Evolutionary conservation across 2,888 invertebrate species (phyloP).

Genomic region (Sabatieria punctata): DNA sequence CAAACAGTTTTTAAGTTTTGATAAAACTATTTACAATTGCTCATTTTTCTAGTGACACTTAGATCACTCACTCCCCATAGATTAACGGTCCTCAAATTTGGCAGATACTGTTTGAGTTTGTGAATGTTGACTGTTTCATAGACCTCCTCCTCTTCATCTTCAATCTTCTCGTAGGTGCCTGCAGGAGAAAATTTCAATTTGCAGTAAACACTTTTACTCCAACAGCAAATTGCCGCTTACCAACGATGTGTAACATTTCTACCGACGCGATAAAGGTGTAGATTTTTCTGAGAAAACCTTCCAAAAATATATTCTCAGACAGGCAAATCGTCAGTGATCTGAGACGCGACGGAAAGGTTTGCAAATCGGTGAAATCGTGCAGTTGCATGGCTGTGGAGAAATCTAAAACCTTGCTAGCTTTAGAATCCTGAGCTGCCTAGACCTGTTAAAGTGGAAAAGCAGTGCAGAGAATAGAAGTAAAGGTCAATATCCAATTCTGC

Average conservation of each 20-base stretch:
- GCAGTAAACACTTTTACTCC: too few relatives aligned
- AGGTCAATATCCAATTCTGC: too few relatives aligned
- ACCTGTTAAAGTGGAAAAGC: too few relatives aligned
- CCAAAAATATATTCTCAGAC: too few relatives aligned
- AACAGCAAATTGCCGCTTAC: slow-evolving; percentile 39
- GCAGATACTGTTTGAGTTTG: slow-evolving; percentile 90
- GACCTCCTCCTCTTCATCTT: slow-evolving; percentile 97
- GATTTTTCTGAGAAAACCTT: slow-evolving; percentile 99
- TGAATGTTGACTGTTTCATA: slow-evolving; percentile 98
- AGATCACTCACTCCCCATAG: slow-evolving; percentile 93
- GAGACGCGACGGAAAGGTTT: slow-evolving; percentile 92
- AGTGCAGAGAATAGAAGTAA: too few relatives aligned
- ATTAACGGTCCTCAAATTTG: slow-evolving; percentile 90
- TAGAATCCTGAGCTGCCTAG: too few relatives aligned
- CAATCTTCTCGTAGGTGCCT: slow-evolving; percentile 90
- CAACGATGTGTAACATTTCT: slow-evolving; percentile 88
- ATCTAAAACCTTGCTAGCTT: slow-evolving; percentile 81
- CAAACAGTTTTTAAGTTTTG: too few relatives aligned
- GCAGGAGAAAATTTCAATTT: slow-evolving; percentile 12
- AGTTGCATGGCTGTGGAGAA: too few relatives aligned
- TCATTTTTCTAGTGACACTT: too few relatives aligned
- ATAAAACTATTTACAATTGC: not conserved
- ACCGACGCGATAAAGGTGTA: slow-evolving; percentile 97
- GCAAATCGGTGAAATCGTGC: too few relatives aligned
- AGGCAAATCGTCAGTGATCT: too few relatives aligned